These are phyloP conservation scores for Tragopan temminckii DNA, from an alignment of 2,797 vertebrate genomes.

Conservation along the genomic window DNA sequence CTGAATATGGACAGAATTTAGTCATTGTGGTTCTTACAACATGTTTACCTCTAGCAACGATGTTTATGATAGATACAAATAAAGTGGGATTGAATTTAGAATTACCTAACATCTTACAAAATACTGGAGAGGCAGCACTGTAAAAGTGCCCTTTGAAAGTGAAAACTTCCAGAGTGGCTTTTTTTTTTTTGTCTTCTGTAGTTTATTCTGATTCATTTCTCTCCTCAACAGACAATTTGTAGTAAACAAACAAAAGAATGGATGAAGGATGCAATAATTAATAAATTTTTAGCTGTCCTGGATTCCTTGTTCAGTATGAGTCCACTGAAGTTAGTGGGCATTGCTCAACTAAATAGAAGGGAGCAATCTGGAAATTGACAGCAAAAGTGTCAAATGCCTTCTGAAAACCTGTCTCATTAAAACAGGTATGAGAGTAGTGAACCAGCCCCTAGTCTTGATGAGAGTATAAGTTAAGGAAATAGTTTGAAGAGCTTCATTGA, in stretches of 20 bases:
- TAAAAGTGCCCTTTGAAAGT: background rate
- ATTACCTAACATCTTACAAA: background rate
- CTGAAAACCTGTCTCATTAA: background rate
- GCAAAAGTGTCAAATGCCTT: background rate
- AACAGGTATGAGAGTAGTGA: background rate
- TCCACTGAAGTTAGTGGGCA: background rate
- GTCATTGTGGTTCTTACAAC: background rate
- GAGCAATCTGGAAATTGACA: background rate
- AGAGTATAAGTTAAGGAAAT: background rate
- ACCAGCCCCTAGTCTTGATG: background rate
- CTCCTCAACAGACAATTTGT: background rate
- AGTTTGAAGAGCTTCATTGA: background rate
- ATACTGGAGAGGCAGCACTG: background rate
- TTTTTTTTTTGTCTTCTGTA: background rate
- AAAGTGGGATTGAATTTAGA: background rate
- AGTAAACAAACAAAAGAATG: background rate
- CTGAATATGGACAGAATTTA: background rate
- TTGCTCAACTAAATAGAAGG: background rate
- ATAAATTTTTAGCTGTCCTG: background rate
- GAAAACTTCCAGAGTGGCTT: background rate
- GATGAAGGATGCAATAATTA: background rate
- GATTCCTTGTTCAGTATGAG: background rate
- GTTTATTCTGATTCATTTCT: background rate
- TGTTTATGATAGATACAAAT: background rate
- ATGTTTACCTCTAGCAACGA: background rate